Conservation (phyloP, 1,140 invertebrate species). For the Dinothrombium tinctorium region DNA sequence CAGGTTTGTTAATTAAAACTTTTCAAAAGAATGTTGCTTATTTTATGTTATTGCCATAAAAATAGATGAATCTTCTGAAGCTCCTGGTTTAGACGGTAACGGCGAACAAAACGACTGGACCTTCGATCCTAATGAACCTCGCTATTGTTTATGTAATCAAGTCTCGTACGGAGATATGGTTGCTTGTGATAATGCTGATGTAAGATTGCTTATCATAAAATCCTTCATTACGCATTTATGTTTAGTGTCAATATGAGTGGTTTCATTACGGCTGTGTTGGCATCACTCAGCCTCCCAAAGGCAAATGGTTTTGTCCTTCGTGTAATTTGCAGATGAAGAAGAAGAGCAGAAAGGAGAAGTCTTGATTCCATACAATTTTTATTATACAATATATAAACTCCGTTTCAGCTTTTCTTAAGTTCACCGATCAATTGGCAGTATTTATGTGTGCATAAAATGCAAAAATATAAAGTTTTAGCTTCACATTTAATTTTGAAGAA, state of each 20-base stretch:
- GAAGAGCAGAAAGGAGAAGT: not conserved
- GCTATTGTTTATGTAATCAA: slow-evolving; percentile 93
- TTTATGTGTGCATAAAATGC: too few relatives aligned
- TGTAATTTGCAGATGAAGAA: slow-evolving; percentile 25
- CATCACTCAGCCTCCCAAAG: slow-evolving; percentile 80
- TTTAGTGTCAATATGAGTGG: slow-evolving; percentile 86
- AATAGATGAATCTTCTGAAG: slow-evolving; percentile 25
- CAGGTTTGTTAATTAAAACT: not conserved
- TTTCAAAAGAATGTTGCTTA: not conserved
- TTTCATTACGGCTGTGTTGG: slow-evolving; percentile 96
- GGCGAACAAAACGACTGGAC: slow-evolving; percentile 26
- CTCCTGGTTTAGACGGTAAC: slow-evolving; percentile 19
- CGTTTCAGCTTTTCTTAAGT: too few relatives aligned
- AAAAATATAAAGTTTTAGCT: too few relatives aligned
- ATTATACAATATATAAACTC: too few relatives aligned
- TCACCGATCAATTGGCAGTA: too few relatives aligned
- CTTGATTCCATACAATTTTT: too few relatives aligned
- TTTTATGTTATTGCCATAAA: not conserved
- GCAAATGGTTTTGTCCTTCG: slow-evolving; percentile 94
- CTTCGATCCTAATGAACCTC: slow-evolving; percentile 40
- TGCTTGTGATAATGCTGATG: slow-evolving; percentile 88
- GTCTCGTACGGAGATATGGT: slow-evolving; percentile 98
- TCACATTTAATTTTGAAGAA: too few relatives aligned
- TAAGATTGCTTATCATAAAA: slow-evolving; percentile 25
- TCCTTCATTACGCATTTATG: slow-evolving; percentile 4